Evolutionary conservation across 2,888 invertebrate species (phyloP).

Genomic region (Hecatera dysodea): DNA sequence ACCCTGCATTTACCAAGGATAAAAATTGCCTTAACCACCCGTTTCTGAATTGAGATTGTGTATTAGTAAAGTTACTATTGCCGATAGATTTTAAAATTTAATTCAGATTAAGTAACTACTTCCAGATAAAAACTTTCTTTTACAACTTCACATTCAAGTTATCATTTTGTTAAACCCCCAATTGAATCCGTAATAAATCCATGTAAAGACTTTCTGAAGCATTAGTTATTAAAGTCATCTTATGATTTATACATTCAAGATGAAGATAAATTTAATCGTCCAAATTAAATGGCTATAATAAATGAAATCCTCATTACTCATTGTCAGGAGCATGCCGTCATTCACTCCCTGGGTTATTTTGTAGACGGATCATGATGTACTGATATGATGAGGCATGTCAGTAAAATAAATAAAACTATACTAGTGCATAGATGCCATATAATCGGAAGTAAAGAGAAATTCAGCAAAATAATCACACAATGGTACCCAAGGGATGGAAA

Average conservation of each 20-base stretch:
- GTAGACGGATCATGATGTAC: slow-evolving; percentile 23
- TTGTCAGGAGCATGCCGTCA: slow-evolving; percentile 58
- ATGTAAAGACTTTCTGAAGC: slow-evolving; percentile 52
- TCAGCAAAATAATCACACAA: no score
- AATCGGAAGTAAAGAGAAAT: no score
- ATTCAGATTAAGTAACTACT: no score
- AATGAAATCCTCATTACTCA: slow-evolving; percentile 66
- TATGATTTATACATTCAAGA: slow-evolving; percentile 67
- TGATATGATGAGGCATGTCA: neutral
- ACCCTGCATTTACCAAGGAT: no score
- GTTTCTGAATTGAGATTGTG: no score
- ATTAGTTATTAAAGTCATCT: slow-evolving; percentile 66
- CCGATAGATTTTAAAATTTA: no score
- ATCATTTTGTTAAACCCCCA: neutral
- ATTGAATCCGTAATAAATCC: slow-evolving; percentile 52
- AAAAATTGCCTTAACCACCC: no score
- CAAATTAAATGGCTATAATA: slow-evolving; percentile 64
- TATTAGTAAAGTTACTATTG: no score
- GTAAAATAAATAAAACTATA: neutral
- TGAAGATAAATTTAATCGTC: slow-evolving; percentile 66
- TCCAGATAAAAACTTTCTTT: neutral
- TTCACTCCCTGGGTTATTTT: slow-evolving; percentile 54
- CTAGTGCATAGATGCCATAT: no score
- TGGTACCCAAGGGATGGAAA: no score
- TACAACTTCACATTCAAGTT: neutral